Base-by-base conservation (phyloP, 2,888 invertebrate genomes). In the Drosophila quinaria region DNA sequence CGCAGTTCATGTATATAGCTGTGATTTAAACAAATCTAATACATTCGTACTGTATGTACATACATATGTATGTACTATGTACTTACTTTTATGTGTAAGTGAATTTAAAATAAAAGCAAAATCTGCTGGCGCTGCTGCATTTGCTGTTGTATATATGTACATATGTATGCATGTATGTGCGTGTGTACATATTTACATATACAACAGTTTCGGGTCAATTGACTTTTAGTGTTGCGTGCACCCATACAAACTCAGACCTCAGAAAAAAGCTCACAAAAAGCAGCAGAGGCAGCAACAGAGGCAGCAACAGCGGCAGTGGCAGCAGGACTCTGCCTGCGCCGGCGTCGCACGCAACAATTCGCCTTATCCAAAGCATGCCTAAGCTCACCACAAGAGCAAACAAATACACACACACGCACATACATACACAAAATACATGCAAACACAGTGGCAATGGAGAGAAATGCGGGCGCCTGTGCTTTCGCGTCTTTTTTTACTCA, bases 181-280 rank as follows among this genome's bases (percentile, higher is more conserved):
- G 5, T 31, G n/a, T 56, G 25, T 59, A 58, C 49, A 46, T 55
- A 66, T 46, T 44, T 58, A 62, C 56, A 65, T 66, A 56, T 52
- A 73, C 56, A 75, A 72, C 64, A 69, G 83, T 83, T 86, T 86
- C 71, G 82, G 84, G 82, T 89, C 89, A 83, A 89, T 83, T 83
- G 89, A 89, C 82, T 83, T 83, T 89, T 87, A 83, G 78, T 87
- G 78, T 83, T 83, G 75, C 76, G 79, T 69, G 80, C 87, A 81
- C 77, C 66, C 71, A 78, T 67, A 82, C 77, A 83, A 66, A 70
- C 50, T 63, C 42, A 78, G 25, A 15, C n/a, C 50, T 70, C 66
- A 73, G 86, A 87, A 82, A 71, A 81, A 82, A 82, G 81, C 81
- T 82, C 83, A 66, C 68, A 69, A 75, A 79, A 70, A 77, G 62